These are phyloP conservation scores for Danaus melanippus DNA, from an alignment of 1,140 invertebrate species.

Conservation along the genomic window DNA sequence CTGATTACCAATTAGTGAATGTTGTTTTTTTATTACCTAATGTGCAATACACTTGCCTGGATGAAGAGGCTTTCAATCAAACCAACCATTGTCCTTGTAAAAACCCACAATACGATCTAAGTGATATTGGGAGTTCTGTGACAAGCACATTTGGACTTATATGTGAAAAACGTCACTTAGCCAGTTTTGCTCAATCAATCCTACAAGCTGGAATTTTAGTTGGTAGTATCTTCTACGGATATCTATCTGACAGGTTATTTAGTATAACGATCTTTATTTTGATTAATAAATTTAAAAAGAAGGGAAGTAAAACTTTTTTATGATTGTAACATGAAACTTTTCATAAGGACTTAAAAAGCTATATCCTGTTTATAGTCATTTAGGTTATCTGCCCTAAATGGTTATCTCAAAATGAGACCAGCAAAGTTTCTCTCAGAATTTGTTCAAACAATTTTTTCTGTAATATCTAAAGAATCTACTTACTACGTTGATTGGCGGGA, in stretches of 20 bases:
- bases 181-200: slow-evolving; percentile 67
- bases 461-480: too few relatives aligned
- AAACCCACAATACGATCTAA: slow-evolving; percentile 62
- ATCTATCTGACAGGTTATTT: slow-evolving; percentile 65
- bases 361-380: too few relatives aligned
- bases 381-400: too few relatives aligned
- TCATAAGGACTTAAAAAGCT: too few relatives aligned
- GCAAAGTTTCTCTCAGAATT: too few relatives aligned
- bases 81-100: slow-evolving; percentile 60
- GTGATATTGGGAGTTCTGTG: slow-evolving; percentile 61
- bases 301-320: slow-evolving; percentile 5
- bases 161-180: slow-evolving; percentile 59
- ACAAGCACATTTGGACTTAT: slow-evolving; percentile 72
- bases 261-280: too few relatives aligned
- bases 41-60: slow-evolving; percentile 74
- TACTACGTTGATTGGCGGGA: too few relatives aligned
- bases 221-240: slow-evolving; percentile 69
- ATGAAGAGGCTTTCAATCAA: slow-evolving; percentile 41
- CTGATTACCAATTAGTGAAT: slow-evolving; percentile 78
- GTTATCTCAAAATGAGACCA: too few relatives aligned
- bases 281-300: too few relatives aligned
- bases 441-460: too few relatives aligned
- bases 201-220: slow-evolving; percentile 70
- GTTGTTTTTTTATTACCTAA: slow-evolving; percentile 78
- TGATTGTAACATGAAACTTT: too few relatives aligned